Percentiles rank a stretch among this genome's conserved stretches.
These are phyloP conservation scores for Bubo bubo DNA, from an alignment of 2,113 vertebrate genomes.

Conservation along the genomic window DNA sequence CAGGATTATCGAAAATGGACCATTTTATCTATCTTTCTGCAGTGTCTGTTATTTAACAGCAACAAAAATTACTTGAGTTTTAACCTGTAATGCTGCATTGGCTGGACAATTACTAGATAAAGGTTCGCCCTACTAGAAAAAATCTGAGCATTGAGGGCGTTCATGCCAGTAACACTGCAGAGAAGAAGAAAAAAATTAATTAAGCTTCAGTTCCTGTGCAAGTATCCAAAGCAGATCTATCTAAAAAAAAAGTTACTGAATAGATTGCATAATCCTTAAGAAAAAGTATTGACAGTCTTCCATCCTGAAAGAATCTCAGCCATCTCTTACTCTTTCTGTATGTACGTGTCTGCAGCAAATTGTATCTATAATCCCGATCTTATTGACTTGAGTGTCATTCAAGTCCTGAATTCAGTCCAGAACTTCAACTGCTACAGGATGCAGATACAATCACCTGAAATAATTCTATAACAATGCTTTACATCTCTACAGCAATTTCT, in stretches of 20 bases:
- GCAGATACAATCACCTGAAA: conserved; percentile 23
- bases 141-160: not conserved
- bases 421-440: not conserved
- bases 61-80: not conserved
- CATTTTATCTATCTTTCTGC: not conserved
- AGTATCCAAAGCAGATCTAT: not conserved
- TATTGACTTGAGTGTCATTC: not conserved
- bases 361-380: not conserved
- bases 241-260: not conserved
- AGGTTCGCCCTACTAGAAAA: not conserved
- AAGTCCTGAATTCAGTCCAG: not conserved
- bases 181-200: not conserved
- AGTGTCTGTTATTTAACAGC: not conserved
- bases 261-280: conserved; percentile 2
- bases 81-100: not conserved
- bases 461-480: not conserved
- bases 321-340: not conserved
- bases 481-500: not conserved
- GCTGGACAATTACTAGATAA: not conserved
- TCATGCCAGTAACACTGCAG: not conserved
- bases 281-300: not conserved
- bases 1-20: not conserved
- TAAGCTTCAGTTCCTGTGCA: not conserved
- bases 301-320: not conserved
- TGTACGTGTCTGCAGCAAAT: not conserved